Conservation (phyloP, 1,140 invertebrate species). For the Drosophila punjabiensis region DNA sequence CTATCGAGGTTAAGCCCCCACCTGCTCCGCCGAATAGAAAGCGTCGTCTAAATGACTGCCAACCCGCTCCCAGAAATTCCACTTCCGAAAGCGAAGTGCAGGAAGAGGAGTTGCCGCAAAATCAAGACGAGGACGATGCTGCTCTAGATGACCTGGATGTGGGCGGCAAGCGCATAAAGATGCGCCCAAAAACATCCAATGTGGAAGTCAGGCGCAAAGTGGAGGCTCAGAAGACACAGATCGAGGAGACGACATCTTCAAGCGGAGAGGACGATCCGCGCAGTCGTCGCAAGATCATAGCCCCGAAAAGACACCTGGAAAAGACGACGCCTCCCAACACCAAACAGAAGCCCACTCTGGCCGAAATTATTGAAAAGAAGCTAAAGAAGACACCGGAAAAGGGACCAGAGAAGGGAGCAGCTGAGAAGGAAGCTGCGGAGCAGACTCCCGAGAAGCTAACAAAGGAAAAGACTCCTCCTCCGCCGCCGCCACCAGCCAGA, state of each 20-base stretch:
- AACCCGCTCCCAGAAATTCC: conserved; percentile 47
- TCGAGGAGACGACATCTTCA: conserved; percentile 86
- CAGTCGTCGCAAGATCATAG: conserved; percentile 63
- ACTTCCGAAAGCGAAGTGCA: conserved; percentile 80
- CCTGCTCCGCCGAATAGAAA: conserved; percentile 60
- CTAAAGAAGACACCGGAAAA: conserved; percentile 71
- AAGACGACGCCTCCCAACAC: conserved; percentile 26
- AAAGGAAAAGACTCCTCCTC: neutral
- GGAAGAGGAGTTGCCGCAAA: conserved; percentile 58
- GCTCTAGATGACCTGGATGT: conserved; percentile 83
- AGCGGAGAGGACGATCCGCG: conserved; percentile 85
- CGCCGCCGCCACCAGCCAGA: neutral
- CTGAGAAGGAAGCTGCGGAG: neutral
- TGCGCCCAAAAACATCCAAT: conserved; percentile 86
- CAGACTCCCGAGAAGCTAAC: neutral
- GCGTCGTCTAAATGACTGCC: conserved; percentile 64
- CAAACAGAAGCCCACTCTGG: conserved; percentile 70
- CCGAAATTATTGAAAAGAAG: conserved; percentile 81
- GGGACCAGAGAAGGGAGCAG: too few species aligned
- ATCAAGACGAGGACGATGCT: conserved; percentile 79
- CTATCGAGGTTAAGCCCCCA: neutral
- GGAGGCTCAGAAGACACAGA: conserved; percentile 86
- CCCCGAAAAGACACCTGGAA: conserved; percentile 59
- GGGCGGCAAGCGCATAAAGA: conserved; percentile 86
- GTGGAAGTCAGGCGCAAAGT: conserved; percentile 86